A percentile compares a stretch with the other conserved stretches of the same genome.
These are phyloP conservation scores for Saiga tatarica DNA, from an alignment of 2,113 vertebrate species.

Conservation along the genomic window DNA sequence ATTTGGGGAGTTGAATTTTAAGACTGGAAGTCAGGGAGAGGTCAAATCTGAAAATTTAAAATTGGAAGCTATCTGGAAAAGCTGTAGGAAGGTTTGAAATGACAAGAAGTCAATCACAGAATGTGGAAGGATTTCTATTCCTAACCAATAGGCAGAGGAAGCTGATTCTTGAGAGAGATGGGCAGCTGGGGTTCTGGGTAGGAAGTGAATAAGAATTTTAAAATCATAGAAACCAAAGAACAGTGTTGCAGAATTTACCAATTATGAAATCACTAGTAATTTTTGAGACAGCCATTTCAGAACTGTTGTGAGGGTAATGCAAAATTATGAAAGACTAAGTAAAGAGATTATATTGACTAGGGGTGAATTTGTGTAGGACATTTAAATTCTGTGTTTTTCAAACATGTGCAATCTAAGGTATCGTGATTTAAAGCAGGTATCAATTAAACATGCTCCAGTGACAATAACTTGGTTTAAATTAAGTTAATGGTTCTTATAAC, in stretches of 20 bases:
- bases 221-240: neutral
- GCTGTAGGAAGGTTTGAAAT: neutral
- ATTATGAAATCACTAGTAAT: neutral
- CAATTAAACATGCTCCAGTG: neutral
- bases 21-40: neutral
- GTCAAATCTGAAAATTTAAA: neutral
- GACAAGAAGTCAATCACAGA: neutral
- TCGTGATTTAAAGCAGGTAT: neutral
- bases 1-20: neutral
- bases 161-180: neutral
- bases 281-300: neutral
- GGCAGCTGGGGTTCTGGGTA: neutral
- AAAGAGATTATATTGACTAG: neutral
- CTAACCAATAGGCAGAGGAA: neutral
- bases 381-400: neutral
- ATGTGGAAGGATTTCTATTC: neutral
- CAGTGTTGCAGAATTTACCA: neutral
- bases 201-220: neutral
- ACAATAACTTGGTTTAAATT: neutral
- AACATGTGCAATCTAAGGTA: neutral
- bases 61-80: neutral
- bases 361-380: neutral
- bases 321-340: neutral
- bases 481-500: neutral
- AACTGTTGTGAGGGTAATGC: neutral